Base-by-base conservation (phyloP, 2,113 vertebrate species). In the Spizaetus ornatus region DNA sequence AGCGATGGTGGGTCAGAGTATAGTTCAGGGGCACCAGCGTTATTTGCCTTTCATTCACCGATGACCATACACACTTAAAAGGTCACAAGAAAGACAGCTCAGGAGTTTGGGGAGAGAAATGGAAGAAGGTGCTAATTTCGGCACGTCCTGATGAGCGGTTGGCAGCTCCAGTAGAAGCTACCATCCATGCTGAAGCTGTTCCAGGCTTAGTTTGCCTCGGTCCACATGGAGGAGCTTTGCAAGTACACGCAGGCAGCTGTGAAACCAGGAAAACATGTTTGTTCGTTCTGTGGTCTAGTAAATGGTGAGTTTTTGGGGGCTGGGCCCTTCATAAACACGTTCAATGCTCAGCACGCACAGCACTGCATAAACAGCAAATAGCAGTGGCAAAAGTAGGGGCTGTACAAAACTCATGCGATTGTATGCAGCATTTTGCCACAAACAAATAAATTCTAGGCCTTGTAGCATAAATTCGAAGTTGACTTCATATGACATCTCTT, bases 41-140 rank as follows among this genome's bases (percentile, higher is more conserved):
- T 31, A 5, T 48, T 56, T 65, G 38, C 27, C 25, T 82, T 79
- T 45, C 16, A 1, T 40, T 69, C 78, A 36, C 47, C 5, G 4
- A 2, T 55, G 59, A 34, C 26, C 10, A 11, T 20, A 22, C 3
- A 1, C 0, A 0, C 32, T 47, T 48, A 36, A 48, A 62, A 88
- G 27, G 26, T 38, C 19, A 13, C 0, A 0, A 63, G 48, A 85
- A 70, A 65, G 62, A 16, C 65, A 61, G 7, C 16, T 62, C 9
- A 8, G 50, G 84, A 76, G n/a, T 43, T 87, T 25, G 1, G 40
- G 58, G 70, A 42, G 27, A 38, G 43, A 70, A 79, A 1, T 7
- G 43, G 76, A 87, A 67, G n/a, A 4, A 4, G 11, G 13, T 14
- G 12, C 29, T 40, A 8, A 43, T 88, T 85, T 42, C 29, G 42